Percentiles rank a stretch among this genome's conserved stretches.
Conservation (phyloP, 2,888 invertebrate genomes). For the Aromia moschata region DNA sequence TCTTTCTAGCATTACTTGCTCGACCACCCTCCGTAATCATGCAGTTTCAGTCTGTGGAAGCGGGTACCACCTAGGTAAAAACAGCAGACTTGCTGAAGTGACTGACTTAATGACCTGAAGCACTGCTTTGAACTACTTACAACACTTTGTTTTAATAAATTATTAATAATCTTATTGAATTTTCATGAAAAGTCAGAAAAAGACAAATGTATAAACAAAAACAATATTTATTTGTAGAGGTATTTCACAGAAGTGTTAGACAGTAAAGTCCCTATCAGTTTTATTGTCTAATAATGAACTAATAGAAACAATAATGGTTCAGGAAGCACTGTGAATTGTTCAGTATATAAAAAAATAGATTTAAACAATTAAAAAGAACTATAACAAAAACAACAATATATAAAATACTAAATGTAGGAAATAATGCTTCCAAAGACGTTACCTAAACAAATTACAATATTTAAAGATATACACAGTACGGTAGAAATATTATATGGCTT, state of each 20-base stretch:
- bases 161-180: no score
- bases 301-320: background rate
- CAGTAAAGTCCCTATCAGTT: background rate
- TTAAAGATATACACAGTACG: slow-evolving; percentile 4
- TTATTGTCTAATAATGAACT: slow-evolving; percentile 10
- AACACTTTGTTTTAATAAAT: no score
- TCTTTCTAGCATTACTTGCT: no score
- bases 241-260: slow-evolving; percentile 8
- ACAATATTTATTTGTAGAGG: background rate
- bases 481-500: slow-evolving; percentile 7
- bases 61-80: no score
- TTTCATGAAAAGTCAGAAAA: no score
- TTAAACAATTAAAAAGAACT: background rate
- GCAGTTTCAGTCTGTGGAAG: no score
- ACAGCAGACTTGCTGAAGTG: no score
- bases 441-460: background rate
- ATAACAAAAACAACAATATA: background rate
- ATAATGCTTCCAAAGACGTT: background rate
- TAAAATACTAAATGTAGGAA: background rate
- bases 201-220: background rate
- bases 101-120: no score
- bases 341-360: background rate
- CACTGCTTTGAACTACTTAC: no score
- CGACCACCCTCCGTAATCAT: no score
- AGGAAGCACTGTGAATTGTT: slow-evolving; percentile 3